Evolutionary conservation across 2,888 invertebrate species (phyloP).

Genomic region (Lasioglossum morio): DNA sequence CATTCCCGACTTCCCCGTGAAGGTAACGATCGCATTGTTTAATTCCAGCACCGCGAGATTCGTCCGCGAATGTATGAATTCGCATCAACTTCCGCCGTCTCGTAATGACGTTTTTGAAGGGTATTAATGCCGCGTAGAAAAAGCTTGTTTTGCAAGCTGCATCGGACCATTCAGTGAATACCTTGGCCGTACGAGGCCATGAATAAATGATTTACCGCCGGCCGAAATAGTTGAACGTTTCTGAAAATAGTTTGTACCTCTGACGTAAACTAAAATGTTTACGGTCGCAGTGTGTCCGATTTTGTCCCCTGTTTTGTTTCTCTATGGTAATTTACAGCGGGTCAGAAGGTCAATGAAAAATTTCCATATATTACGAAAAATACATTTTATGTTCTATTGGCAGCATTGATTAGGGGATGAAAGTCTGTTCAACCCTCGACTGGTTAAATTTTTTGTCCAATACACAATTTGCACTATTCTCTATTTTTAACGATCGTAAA

Average conservation of each 20-base stretch:
- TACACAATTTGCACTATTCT: too few relatives aligned
- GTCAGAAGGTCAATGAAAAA: not conserved
- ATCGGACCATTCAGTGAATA: slow-evolving; percentile 27
- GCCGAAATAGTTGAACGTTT: slow-evolving; percentile 33
- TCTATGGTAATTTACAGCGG: not conserved
- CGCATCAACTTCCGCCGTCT: not conserved
- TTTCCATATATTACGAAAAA: not conserved
- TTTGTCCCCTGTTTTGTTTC: not conserved
- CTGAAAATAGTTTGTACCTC: slow-evolving; percentile 42
- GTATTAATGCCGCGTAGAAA: not conserved
- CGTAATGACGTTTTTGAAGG: slow-evolving; percentile 10
- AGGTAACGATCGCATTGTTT: not conserved
- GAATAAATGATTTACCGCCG: slow-evolving; percentile 53
- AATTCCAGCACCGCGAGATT: not conserved
- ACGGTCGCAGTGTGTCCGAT: not conserved
- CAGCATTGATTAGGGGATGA: not conserved
- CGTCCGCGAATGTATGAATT: slow-evolving; percentile 1
- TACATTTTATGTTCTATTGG: not conserved
- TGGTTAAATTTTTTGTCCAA: not conserved
- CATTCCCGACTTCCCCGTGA: not conserved
- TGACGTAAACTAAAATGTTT: slow-evolving; percentile 43
- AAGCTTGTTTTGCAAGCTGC: slow-evolving; percentile 26
- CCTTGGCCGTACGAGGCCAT: slow-evolving; percentile 26
- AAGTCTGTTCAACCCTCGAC: not conserved
- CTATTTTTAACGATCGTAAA: not conserved